Conservation (phyloP, 2,888 invertebrate species). For the Oscheius sp. region DNA sequence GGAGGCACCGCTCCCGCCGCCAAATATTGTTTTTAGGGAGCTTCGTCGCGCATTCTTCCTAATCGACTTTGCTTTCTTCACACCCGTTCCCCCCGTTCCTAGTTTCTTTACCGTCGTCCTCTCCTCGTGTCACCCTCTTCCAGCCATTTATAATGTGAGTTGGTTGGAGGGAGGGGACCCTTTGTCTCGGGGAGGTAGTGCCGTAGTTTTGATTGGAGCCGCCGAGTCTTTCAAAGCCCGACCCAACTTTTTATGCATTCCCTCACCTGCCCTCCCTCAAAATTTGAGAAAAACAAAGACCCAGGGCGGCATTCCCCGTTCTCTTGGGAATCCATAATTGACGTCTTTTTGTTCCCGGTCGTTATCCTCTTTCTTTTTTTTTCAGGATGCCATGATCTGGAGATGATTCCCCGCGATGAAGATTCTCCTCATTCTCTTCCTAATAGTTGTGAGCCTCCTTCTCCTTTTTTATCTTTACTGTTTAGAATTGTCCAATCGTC, state of each 20-base stretch:
- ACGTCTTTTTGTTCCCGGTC: neutral
- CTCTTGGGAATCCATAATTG: neutral
- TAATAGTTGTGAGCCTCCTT: constrained; percentile 15
- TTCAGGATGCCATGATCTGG: neutral
- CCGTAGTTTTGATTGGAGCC: constrained; percentile 33
- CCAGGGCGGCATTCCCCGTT: neutral
- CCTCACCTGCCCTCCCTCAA: neutral
- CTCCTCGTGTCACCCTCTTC: neutral
- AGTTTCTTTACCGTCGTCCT: neutral
- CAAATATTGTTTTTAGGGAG: constrained; percentile 32
- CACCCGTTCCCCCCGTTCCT: constrained; percentile 4
- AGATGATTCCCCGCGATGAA: constrained; percentile 19
- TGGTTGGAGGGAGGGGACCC: neutral
- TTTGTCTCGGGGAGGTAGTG: constrained; percentile 26
- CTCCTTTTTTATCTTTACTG: neutral
- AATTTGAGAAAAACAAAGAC: too few species aligned
- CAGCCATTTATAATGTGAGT: neutral
- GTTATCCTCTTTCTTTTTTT: neutral
- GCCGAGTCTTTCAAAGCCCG: constrained; percentile 11
- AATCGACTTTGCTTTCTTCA: constrained; percentile 36
- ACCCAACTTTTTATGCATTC: constrained; percentile 34
- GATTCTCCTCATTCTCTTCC: neutral
- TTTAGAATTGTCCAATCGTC: neutral
- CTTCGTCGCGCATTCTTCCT: constrained; percentile 31
- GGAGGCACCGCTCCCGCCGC: constrained; percentile 9